These are phyloP conservation scores for Pedicia rivosa DNA, from an alignment of 2,888 invertebrate genomes.

Conservation along the genomic window DNA sequence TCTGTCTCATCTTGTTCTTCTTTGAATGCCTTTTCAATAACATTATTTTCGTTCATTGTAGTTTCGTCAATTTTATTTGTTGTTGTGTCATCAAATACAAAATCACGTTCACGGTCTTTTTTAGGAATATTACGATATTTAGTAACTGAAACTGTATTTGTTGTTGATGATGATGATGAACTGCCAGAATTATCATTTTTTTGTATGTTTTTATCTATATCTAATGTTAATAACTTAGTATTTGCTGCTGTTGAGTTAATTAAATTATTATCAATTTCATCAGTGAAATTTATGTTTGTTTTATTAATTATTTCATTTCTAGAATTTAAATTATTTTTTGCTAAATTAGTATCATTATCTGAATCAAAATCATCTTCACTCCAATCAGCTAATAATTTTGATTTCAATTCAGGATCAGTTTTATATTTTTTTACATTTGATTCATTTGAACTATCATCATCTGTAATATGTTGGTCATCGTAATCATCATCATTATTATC, in stretches of 20 bases:
- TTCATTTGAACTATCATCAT: constrained; percentile 19
- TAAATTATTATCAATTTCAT: too few relatives aligned
- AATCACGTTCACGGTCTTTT: constrained; percentile 24
- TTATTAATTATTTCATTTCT: not conserved
- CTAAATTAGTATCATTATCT: constrained; percentile 6
- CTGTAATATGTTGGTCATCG: constrained; percentile 20
- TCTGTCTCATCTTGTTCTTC: too few relatives aligned
- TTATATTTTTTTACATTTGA: constrained; percentile 24
- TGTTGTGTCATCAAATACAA: constrained; percentile 21
- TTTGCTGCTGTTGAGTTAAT: too few relatives aligned
- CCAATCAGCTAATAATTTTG: constrained; percentile 60
- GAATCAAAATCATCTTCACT: constrained; percentile 42
- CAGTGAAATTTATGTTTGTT: constrained; percentile 4
- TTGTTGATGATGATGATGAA: not conserved
- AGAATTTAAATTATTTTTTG: not conserved
- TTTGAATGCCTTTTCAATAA: too few relatives aligned
- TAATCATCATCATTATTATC: not conserved
- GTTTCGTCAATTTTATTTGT: constrained; percentile 9
- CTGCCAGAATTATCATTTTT: not conserved
- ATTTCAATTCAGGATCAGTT: constrained; percentile 24
- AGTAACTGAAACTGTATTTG: constrained; percentile 5
- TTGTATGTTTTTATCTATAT: not conserved
- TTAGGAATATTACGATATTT: constrained; percentile 29
- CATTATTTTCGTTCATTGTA: not conserved
- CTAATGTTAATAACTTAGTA: not conserved